Percentiles rank a stretch among this genome's conserved stretches.
Evolutionary conservation across 2,888 invertebrate genomes (phyloP).

Genomic region (Azorinus chamasolen): DNA sequence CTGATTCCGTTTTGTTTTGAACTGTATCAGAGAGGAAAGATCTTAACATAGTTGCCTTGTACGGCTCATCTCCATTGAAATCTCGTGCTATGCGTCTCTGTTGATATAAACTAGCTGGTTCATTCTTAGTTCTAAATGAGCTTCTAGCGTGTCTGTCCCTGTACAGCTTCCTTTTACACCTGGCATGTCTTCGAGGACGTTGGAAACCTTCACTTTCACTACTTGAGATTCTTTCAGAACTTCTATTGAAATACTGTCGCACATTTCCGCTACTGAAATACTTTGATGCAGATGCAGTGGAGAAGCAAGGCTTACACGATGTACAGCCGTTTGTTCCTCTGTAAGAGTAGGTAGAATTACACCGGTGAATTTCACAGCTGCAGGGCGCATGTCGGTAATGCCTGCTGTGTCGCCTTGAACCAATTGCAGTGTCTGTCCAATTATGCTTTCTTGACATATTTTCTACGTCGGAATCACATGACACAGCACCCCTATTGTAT

Average conservation of each 20-base stretch:
- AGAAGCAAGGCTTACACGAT: no score
- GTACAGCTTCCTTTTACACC: no score
- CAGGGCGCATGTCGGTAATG: no score
- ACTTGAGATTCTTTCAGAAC: slow-evolving; percentile 7
- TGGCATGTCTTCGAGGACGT: no score
- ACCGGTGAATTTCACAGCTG: background rate
- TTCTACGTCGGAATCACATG: slow-evolving; percentile 2
- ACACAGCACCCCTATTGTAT: background rate
- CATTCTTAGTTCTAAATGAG: no score
- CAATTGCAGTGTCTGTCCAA: background rate
- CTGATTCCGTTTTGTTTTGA: no score
- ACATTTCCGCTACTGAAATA: background rate
- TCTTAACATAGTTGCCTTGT: slow-evolving; percentile 34
- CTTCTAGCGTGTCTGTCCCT: no score
- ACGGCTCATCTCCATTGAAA: background rate
- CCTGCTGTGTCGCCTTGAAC: no score
- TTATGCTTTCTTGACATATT: background rate
- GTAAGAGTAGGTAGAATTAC: background rate
- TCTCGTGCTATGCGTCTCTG: no score
- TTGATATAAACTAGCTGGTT: no score
- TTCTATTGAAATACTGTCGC: background rate
- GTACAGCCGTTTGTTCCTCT: background rate
- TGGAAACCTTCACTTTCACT: slow-evolving; percentile 21
- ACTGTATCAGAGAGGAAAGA: slow-evolving; percentile 45
- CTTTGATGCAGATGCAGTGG: background rate